phyloP scores from a whole-genome alignment of 2,797 vertebrate species.

The Gymnoscopelus braueri region DNA sequence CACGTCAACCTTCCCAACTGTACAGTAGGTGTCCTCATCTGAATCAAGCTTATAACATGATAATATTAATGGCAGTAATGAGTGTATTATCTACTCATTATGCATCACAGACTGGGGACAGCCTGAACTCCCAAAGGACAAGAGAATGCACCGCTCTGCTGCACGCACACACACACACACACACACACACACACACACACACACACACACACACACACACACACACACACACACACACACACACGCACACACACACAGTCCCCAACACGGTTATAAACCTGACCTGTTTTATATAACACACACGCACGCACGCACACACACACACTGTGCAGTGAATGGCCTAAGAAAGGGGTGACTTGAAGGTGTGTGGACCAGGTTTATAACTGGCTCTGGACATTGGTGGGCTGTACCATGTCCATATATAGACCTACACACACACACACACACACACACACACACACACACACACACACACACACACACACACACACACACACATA shows the following conservation, averaged over 20 bases:
- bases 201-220: background rate
- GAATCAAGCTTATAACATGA: too few relatives aligned
- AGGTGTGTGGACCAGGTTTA: too few relatives aligned
- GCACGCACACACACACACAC: background rate
- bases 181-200: background rate
- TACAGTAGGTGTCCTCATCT: too few relatives aligned
- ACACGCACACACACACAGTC: background rate
- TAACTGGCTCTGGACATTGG: too few relatives aligned
- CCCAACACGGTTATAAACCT: too few relatives aligned
- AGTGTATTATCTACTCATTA: too few relatives aligned
- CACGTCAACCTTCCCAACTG: too few relatives aligned
- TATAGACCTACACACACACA: background rate
- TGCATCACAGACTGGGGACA: too few relatives aligned
- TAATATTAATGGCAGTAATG: too few relatives aligned
- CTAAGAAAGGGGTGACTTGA: too few relatives aligned
- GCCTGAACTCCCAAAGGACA: too few relatives aligned
- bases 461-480: background rate
- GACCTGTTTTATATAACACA: too few relatives aligned
- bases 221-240: background rate
- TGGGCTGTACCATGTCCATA: background rate
- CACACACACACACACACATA: constrained; percentile 2
- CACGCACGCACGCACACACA: background rate
- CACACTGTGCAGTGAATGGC: background rate
- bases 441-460: background rate
- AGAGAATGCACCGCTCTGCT: background rate